These are phyloP conservation scores for Parnassius smintheus DNA, from an alignment of 2,888 invertebrate species.

Conservation along the genomic window DNA sequence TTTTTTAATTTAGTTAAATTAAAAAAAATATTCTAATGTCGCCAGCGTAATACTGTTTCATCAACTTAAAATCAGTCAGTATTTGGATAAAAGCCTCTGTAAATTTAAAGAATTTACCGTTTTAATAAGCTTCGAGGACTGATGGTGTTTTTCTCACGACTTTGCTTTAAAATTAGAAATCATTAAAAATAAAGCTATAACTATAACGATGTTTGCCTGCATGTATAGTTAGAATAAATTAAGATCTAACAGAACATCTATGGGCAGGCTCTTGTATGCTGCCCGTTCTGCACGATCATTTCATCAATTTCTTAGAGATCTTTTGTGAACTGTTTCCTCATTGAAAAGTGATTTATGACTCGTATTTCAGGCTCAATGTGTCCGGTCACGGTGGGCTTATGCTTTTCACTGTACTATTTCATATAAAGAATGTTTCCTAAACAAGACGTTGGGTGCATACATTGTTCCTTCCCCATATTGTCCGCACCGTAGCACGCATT, in stretches of 20 bases:
- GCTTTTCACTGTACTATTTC: constrained; percentile 52
- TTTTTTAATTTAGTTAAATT: background rate
- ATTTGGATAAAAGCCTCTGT: no score
- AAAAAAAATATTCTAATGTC: no score
- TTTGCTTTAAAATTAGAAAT: no score
- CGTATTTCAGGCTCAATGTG: constrained; percentile 33
- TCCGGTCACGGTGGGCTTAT: constrained; percentile 64
- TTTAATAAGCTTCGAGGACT: no score
- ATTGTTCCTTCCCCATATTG: constrained; percentile 48
- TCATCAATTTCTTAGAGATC: constrained; percentile 17
- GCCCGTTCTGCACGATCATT: constrained; percentile 16
- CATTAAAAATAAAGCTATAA: no score
- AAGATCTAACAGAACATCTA: constrained; percentile 22
- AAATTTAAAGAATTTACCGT: no score
- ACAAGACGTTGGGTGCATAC: constrained; percentile 64
- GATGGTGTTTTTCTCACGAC: no score
- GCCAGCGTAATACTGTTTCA: no score
- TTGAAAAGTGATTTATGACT: constrained; percentile 46
- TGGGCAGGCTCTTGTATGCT: constrained; percentile 8
- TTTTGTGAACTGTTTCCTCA: constrained; percentile 31
- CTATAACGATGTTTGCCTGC: no score
- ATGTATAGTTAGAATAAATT: constrained; percentile 16
- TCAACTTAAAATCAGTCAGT: no score
- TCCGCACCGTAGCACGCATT: constrained; percentile 35
- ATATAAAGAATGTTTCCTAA: constrained; percentile 61